Evolutionary conservation across 1,140 invertebrate species (phyloP).

Genomic region (Yoshiicerus persimilis): DNA sequence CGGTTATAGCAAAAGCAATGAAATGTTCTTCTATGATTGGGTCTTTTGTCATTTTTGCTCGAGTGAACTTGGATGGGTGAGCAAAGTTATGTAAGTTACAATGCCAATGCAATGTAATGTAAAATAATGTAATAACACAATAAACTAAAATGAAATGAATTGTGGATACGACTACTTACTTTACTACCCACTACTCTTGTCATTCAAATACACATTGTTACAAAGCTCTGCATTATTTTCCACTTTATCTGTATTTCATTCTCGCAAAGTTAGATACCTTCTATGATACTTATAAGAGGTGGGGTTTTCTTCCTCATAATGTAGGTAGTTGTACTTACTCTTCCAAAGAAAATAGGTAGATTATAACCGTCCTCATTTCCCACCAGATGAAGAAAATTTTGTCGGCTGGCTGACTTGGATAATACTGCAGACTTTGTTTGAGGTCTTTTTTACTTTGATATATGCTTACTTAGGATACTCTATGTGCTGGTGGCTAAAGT

Average conservation of each 20-base stretch:
- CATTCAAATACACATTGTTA: too few species aligned
- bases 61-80: background rate
- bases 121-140: slow-evolving; percentile 11
- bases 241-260: background rate
- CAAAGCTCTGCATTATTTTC: background rate
- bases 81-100: background rate
- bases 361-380: background rate
- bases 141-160: background rate
- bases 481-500: background rate
- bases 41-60: slow-evolving; percentile 17
- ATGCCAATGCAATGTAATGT: background rate
- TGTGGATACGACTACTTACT: background rate
- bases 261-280: background rate
- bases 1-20: background rate
- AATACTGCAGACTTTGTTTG: background rate
- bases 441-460: background rate
- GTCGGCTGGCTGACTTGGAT: background rate
- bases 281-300: too few species aligned
- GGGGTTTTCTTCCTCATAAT: too few species aligned
- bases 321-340: background rate
- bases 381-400: background rate
- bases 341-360: background rate
- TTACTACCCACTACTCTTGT: background rate
- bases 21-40: background rate
- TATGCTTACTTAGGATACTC: background rate